These are phyloP conservation scores for Xiphophorus hellerii DNA, from an alignment of 2,113 vertebrate species.

Conservation along the genomic window DNA sequence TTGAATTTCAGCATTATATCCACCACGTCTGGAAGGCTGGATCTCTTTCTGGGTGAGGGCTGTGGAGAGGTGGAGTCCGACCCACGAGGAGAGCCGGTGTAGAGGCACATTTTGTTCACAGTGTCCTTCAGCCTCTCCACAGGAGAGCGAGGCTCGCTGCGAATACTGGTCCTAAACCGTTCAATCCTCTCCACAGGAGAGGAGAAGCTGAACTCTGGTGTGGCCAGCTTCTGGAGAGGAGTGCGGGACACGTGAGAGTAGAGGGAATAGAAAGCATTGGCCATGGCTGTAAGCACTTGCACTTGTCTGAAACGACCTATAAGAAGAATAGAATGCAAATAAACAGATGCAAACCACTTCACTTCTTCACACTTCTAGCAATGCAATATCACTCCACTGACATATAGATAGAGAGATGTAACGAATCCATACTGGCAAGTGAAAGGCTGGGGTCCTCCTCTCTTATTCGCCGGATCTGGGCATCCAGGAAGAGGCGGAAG, in stretches of 20 bases:
- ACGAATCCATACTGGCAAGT: conserved; percentile 81
- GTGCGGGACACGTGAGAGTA: conserved; percentile 91
- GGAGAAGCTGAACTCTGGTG: conserved; percentile 78
- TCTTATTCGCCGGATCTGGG: conserved; percentile 83
- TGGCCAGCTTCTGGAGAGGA: conserved; percentile 86
- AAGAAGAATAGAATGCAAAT: not conserved
- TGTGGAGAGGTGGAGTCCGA: conserved; percentile 69
- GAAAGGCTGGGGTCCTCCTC: conserved; percentile 89
- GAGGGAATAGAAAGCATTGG: conserved; percentile 91
- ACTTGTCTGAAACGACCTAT: conserved; percentile 93
- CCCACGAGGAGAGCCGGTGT: conserved; percentile 68
- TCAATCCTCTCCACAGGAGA: conserved; percentile 65
- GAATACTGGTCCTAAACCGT: conserved; percentile 66
- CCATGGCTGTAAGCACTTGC: conserved; percentile 86
- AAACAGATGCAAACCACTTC: not conserved
- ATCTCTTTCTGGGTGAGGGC: conserved; percentile 59
- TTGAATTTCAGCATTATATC: conserved; percentile 66
- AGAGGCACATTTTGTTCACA: conserved; percentile 89
- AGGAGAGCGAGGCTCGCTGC: conserved; percentile 77
- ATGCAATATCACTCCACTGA: not conserved
- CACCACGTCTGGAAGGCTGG: conserved; percentile 77
- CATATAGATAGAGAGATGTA: not conserved
- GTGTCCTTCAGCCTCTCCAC: conserved; percentile 87
- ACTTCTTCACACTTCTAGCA: not conserved
- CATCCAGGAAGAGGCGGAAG: conserved; percentile 90